Evolutionary conservation across 2,797 vertebrate genomes (phyloP).

Genomic region (Neopelma chrysocephalum): DNA sequence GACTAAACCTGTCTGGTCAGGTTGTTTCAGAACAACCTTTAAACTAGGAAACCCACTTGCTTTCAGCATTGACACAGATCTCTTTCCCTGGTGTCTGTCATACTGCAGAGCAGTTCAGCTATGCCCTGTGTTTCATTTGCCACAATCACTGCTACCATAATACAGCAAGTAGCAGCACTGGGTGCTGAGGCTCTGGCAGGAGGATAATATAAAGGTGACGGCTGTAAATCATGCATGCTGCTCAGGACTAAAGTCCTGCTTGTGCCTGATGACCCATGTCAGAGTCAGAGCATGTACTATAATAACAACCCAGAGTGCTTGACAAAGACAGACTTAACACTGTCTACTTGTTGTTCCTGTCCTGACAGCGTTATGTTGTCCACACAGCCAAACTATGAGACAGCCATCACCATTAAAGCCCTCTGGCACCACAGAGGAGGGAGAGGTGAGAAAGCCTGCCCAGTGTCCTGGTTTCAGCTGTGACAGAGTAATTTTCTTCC

Average conservation of each 20-base stretch:
- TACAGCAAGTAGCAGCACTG: not conserved
- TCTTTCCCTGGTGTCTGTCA: not conserved
- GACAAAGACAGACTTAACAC: not conserved
- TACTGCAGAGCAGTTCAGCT: not conserved
- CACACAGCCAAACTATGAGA: not conserved
- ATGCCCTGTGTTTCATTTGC: not conserved
- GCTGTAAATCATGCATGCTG: not conserved
- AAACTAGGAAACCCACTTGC: not conserved
- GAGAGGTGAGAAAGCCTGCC: not conserved
- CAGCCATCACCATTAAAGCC: not conserved
- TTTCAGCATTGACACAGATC: not conserved
- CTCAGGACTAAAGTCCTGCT: slow-evolving; percentile 9
- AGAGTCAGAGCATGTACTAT: not conserved
- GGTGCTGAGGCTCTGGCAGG: not conserved
- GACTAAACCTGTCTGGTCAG: not conserved
- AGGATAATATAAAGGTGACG: not conserved
- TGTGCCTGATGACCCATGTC: not conserved
- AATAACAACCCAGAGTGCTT: not conserved
- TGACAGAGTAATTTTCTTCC: not conserved
- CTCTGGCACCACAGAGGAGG: not conserved
- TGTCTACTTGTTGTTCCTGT: not conserved
- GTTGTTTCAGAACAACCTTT: not conserved
- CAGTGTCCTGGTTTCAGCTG: not conserved
- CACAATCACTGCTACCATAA: rapidly evolving
- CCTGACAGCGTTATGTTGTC: not conserved